Evolutionary conservation across 1,140 invertebrate species (phyloP), one percentile per base, ranked within the genome.

Genomic region (Myzus persicae): DNA sequence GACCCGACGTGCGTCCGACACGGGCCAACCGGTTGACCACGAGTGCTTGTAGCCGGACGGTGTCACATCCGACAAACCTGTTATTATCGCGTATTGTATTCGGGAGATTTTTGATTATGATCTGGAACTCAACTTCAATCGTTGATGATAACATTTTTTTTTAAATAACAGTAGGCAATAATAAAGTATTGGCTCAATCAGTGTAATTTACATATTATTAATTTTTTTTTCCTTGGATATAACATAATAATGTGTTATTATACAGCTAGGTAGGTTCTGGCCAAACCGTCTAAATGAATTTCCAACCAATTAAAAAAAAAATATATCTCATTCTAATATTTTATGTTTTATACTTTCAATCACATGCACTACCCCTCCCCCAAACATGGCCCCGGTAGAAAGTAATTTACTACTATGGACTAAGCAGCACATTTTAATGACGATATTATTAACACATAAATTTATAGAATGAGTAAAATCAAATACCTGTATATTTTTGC

Each of bases 401-500:
- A 76, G 5, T 5, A n/a, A 31, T 14, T 11, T n/a, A 67, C 59
- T 76, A 18, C n/a, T 76, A 18, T 14, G 14, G 31, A 76, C 31
- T 76, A n/a, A 22, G 20, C 48, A 51, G 48, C 48, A 51, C 20
- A 51, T 51, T 51, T 51, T 24, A 24, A 51, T 22, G 20, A 51
- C 22, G 6, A 22, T 22, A 51, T 7, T 51, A 51, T 42, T 42
- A 90, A 54, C 24, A 54, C 24, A 54, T 24, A 2, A 67, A 26
- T 54, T 26, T 46, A 90, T 90, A 91, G 9, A 48, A 76, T 76
- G 31, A 84, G 84, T 48, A 51, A 51, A 92, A 82, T 46, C n/a
- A 84, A 93, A 82, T 93, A 93, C 91, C 91, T 93, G 91, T 84
- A n/a, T 76, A 18, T 48, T 91, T 24, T 84, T 36, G 81, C 26